Base-by-base conservation (phyloP, 2,113 vertebrate genomes). In the Taxidea taxus region DNA sequence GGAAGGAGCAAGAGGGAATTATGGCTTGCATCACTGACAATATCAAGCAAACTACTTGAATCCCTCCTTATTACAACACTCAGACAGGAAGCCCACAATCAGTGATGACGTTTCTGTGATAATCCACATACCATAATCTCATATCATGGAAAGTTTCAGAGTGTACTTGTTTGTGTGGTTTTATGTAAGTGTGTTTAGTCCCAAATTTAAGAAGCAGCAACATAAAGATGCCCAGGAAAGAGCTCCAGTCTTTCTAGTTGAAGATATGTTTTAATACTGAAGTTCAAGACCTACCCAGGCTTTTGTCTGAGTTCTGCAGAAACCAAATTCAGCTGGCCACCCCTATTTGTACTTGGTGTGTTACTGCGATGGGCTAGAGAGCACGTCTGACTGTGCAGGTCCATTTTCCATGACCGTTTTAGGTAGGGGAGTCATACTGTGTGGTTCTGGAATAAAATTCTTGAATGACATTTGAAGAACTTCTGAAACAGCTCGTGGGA, bases 401-500 rank as follows among this genome's bases (percentile, higher is more conserved):
- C 54, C 2, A 0, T 74, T 80, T 94, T 86, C 83, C 68, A 34
- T 49, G 68, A 29, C 25, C 34, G 64, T 54, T 49, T 83, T 42
- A 66, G 34, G 72, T 34, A 72, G 60, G 12, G 42, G 39, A 60
- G 25, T 56, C 44, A 42, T 77, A 37, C 23, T 64, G 0, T 64
- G 0, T 90, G 78, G 56, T 96, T 96, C 95, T 93, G 92, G 72
- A 64, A 44, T 77, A 39, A 77, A 92, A 86, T 66, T 72, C 66
- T 95, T 54, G 12, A 20, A 4, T 70, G 44, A 49, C 7, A 1
- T 47, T 62, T 47, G 64, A 88, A 88, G 81, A 51, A 20, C 62
- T 42, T 92, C 91, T 44, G 56, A 44, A 92, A 62, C 56, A 27
- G 23, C 15, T 90, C 34, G 16, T 49, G 66, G 87, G 62, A n/a